A percentile compares a stretch with the other conserved stretches of the same genome.
Conservation (phyloP, 1,140 invertebrate species). For the Microplitis mediator region DNA sequence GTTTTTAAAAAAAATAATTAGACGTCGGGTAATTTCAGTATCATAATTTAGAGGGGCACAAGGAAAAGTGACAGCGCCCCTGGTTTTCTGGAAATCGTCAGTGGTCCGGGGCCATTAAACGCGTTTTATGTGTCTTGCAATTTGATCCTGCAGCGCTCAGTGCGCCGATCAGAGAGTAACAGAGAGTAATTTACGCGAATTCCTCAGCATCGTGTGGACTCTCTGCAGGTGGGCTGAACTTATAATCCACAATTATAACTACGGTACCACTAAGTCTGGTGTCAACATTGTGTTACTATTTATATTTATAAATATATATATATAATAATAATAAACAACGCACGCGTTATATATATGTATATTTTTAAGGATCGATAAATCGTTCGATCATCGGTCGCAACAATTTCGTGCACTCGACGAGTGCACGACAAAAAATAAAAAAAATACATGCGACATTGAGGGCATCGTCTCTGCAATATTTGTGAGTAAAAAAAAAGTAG, state of each 20-base stretch:
- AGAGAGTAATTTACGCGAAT: constrained; percentile 52
- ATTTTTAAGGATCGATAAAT: constrained; percentile 4
- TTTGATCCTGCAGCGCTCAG: constrained; percentile 52
- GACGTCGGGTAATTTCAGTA: too few relatives aligned
- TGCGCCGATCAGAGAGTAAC: constrained; percentile 50
- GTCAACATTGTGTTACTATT: too few relatives aligned
- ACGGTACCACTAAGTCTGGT: not conserved
- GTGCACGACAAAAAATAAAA: not conserved
- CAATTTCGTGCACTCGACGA: constrained; percentile 10
- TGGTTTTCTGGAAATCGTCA: constrained; percentile 61
- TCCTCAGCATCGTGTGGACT: constrained; percentile 34
- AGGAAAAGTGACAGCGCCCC: constrained; percentile 33
- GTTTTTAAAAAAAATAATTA: too few relatives aligned
- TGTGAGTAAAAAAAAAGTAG: not conserved
- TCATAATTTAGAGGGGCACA: constrained; percentile 20
- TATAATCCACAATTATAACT: not conserved
- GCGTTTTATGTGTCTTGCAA: constrained; percentile 58
- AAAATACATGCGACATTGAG: constrained; percentile 7
- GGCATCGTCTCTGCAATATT: constrained; percentile 14
- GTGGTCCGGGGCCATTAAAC: constrained; percentile 56
- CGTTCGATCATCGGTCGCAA: constrained; percentile 6
- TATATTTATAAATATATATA: not conserved
- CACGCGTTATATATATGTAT: not conserved
- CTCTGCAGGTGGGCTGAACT: constrained; percentile 37
- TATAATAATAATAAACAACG: not conserved